A percentile compares a stretch with the other conserved stretches of the same genome.
Evolutionary conservation across 2,888 invertebrate genomes (phyloP).

Genomic region (Crocallis elinguaria): DNA sequence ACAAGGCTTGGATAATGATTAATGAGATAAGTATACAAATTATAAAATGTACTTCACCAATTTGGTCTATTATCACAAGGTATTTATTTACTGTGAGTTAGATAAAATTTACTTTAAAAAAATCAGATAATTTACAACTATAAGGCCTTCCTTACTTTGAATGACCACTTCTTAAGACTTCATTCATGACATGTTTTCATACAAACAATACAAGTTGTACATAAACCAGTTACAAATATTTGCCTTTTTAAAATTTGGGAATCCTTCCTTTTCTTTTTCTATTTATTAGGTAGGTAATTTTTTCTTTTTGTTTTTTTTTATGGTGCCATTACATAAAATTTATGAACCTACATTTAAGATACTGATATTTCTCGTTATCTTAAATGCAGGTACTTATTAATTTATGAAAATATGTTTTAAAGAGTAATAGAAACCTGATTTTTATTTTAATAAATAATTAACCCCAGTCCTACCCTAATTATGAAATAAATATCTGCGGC

Average conservation of each 20-base stretch:
- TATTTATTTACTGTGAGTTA: no score
- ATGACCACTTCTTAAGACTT: not conserved
- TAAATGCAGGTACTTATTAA: slow-evolving; percentile 19
- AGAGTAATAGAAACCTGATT: slow-evolving; percentile 4
- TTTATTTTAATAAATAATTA: slow-evolving; percentile 33
- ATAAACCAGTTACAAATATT: not conserved
- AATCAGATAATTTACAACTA: not conserved
- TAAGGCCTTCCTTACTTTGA: not conserved
- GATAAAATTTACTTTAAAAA: no score
- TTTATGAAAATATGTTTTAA: not conserved
- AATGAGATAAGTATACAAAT: no score
- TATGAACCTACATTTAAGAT: slow-evolving; percentile 26
- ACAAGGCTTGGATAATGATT: no score
- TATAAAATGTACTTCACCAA: no score
- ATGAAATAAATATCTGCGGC: slow-evolving; percentile 20
- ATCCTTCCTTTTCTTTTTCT: slow-evolving; percentile 42
- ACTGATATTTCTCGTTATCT: no score
- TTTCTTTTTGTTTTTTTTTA: slow-evolving; percentile 52
- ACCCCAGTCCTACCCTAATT: slow-evolving; percentile 11
- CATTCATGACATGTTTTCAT: not conserved
- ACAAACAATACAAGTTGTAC: slow-evolving; percentile 5
- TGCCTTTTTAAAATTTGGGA: slow-evolving; percentile 51
- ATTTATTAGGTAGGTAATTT: slow-evolving; percentile 38
- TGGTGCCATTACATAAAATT: slow-evolving; percentile 71
- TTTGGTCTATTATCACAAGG: no score